Conservation (phyloP, 2,797 vertebrate genomes). For the Borostomias antarcticus region DNA sequence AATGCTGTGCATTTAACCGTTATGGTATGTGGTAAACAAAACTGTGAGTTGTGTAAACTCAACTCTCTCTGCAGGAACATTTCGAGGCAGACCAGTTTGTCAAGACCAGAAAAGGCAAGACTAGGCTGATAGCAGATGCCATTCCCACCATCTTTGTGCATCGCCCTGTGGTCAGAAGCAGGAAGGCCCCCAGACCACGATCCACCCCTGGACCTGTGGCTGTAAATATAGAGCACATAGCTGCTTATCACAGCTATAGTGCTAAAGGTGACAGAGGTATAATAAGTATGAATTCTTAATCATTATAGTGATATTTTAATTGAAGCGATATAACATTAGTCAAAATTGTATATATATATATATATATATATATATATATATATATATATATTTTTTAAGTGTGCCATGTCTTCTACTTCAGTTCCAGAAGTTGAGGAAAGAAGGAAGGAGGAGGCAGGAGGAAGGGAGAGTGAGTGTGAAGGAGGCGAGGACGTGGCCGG, state of each 20-base stretch:
- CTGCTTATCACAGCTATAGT: constrained; percentile 25
- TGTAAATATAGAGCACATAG: constrained; percentile 22
- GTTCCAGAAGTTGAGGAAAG: constrained; percentile 10
- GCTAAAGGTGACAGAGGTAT: constrained; percentile 23
- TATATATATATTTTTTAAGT: constrained; percentile 4
- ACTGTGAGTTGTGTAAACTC: neutral
- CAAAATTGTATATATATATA: neutral
- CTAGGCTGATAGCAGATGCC: constrained; percentile 12
- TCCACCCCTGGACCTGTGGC: constrained; percentile 24
- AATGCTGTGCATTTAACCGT: too few species aligned
- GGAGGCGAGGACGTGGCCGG: neutral
- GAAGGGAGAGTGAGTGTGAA: neutral
- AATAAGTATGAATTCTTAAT: constrained; percentile 11
- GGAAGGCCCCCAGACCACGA: constrained; percentile 5
- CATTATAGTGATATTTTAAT: neutral
- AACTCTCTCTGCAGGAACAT: constrained; percentile 25
- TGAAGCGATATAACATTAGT: constrained; percentile 2
- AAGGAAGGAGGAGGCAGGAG: neutral
- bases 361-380: neutral
- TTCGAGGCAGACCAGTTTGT: constrained; percentile 29
- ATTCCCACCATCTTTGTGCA: constrained; percentile 29
- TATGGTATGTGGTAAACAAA: neutral
- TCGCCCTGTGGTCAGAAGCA: constrained; percentile 18
- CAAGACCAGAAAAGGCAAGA: constrained; percentile 27
- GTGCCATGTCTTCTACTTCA: constrained; percentile 7